Base-by-base conservation (phyloP, 1,140 invertebrate species). In the Pentalonia nigronervosa region DNA sequence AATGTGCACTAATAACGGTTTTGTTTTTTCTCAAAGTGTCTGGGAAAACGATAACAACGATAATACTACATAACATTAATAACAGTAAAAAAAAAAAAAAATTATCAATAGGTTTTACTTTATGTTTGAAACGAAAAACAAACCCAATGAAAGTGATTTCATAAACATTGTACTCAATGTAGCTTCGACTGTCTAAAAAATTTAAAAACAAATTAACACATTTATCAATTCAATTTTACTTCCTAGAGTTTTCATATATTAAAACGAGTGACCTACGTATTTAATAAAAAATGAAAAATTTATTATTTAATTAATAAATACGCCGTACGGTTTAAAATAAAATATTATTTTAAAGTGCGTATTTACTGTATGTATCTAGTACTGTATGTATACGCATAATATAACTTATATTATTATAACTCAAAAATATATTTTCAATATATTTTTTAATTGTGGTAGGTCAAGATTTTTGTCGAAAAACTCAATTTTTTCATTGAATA, bases 1-100 rank as follows among this genome's bases (percentile, higher is more conserved):
- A 89, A 89, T 50, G 7, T 53, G n/a, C 48, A 50, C 87, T 34
- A 50, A 34, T 53, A 36, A 89, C 87, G n/a, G 87, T 89, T 89
- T 89, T 53, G 87, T 89, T 89, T 53, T 53, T 89, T 50, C 45
- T 14, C 84, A 30, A 86, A 86, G 45, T 47, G 45, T 48, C 84
- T 86, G 84, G 84, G 84, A 86, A 86, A 86, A 76, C 60, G 6
- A n/a, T 76, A 76, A 34, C n/a, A 34, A 76, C n/a, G 30, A n/a
- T 76, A 17, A 76, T n/a, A n/a, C 0, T 76, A 76, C 4, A 76
- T 76, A 76, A 76, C 14, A 17, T n/a, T 76, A 20, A 67, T 60
- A 30, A n/a, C 14, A 30, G 8, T 25, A 67, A 6, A 1, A 76
- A 67, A 67, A 30, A 60, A n/a, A n/a, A 6, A 76, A 17, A 14